Percentiles rank a stretch among this genome's conserved stretches.
Conservation (phyloP, 2,797 vertebrate species). For the Mastacembelus armatus region DNA sequence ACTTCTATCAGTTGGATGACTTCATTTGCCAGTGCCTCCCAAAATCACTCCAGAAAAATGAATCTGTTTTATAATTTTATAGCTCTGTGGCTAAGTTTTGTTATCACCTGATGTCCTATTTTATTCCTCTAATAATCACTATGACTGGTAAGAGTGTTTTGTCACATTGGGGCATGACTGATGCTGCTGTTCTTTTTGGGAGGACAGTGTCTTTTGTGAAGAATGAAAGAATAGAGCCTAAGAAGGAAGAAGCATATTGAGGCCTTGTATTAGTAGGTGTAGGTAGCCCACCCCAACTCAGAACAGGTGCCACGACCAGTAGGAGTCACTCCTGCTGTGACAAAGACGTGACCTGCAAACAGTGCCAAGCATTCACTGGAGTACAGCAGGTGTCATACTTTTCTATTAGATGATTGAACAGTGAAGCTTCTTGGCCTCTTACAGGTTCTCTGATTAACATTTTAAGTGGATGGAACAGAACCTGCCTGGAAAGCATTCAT, state of each 20-base stretch:
- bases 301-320: slow-evolving; percentile 21
- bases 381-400: slow-evolving; percentile 8
- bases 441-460: slow-evolving; percentile 16
- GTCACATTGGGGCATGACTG: not conserved
- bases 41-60: no score
- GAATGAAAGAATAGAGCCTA: not conserved
- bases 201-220: not conserved
- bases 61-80: no score
- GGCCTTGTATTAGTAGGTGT: slow-evolving; percentile 6
- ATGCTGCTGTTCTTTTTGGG: not conserved
- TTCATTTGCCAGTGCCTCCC: no score
- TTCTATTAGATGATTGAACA: slow-evolving; percentile 46
- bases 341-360: slow-evolving; percentile 12
- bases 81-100: no score
- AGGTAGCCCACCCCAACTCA: slow-evolving; percentile 2
- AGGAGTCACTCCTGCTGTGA: not conserved
- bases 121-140: no score
- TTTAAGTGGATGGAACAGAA: slow-evolving; percentile 16
- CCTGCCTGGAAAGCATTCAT: not conserved
- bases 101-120: no score
- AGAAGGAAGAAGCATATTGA: not conserved
- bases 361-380: slow-evolving; percentile 11
- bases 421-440: slow-evolving; percentile 26
- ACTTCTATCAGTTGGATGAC: no score
- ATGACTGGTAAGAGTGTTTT: no score